Base-by-base conservation (phyloP, 2,113 vertebrate genomes). In the Calidris pygmaea region DNA sequence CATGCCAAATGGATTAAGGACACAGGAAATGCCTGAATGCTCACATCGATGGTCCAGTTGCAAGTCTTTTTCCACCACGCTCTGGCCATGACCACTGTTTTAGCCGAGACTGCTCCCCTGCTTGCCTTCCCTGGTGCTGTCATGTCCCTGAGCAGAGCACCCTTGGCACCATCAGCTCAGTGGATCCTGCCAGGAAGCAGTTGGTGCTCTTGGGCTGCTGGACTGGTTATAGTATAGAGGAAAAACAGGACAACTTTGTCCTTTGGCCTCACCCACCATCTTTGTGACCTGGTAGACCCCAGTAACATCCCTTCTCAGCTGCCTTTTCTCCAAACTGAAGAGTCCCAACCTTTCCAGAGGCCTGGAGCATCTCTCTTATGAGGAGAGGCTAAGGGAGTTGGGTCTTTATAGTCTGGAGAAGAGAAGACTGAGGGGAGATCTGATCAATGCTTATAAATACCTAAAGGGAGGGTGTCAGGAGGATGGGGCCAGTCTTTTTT, bases 161-260 rank as follows among this genome's bases (percentile, higher is more conserved):
- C 12, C 20, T 27, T 62, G 48, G 41, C 85, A 93, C 63, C 27
- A 45, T 52, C 59, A 58, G 68, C 23, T 62, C 50, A 27, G 6
- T 11, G 37, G 47, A 77, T 58, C 12, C 4, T 23, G 7, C 6
- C 45, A 74, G 5, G 59, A 70, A 82, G 53, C 68, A 73, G 23
- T 0, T 39, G 63, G 27, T 55, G 20, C 9, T 81, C 22, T 35
- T 29, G 52, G 20, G 26, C 6, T 52, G 48, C 66, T 67, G 58
- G n/a, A 14, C 14, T 27, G 7, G 11, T 41, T 29, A 22, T 0
- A 60, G 9, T 1, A 24, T 4, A 41, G 41, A 73, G 37, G 47
- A 37, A 35, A 34, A 17, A 12, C 30, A 29, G 59, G 26, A 35
- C 48, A 62, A 37, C 23, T 37, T 22, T 41, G 48, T 68, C 8